Base-by-base conservation (phyloP, 35 echinoderm and acorn worm species). In the Lytechinus pictus region DNA sequence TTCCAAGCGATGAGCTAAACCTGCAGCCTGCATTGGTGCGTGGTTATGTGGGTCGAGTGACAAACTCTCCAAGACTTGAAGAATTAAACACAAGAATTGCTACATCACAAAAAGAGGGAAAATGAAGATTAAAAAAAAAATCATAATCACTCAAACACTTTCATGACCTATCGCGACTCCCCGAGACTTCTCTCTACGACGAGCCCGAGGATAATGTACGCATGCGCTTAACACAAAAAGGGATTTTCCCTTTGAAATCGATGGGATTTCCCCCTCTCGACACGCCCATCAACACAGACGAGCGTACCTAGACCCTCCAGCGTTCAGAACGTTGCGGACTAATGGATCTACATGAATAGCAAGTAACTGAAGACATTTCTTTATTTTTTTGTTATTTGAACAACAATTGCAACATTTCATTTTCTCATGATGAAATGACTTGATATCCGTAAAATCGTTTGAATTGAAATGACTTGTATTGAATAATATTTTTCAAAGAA, bases 31-130 rank as follows among this genome's bases (percentile, higher is more conserved):
- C 21, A 96, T 89, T 53, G 96, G 94, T 54, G 94, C 96, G 71
- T 96, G 96, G 88, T 96, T 96, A 58, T 94, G 86, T 91, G 96
- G 96, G 79, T 96, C 96, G 13, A 95, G 86, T 53, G 54, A 89
- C 29, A 96, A 87, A 51, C 87, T 94, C 88, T 96, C 94, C 61
- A 96, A 86, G 51, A 96, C 96, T 95, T 96, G 96, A 52, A 96
- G 94, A 4, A 96, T 87, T 57, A 96, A 88, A 87, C 96, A 96
- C 54, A 96, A 57, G n/a, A 96, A 95, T 54, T 94, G 87, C 92
- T 94, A 52, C 19, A 60, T 51, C 89, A 57, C 27, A 44, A 93
- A 93, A 52, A 29, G 88, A 52, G 88, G 52, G 14, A 90, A 90
- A 90, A 90, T 44, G 52, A 33, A 90, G 88, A 9, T 90, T 90